These are phyloP conservation scores for Phanerotoma sp. DNA, from an alignment of 2,888 invertebrate genomes.

Conservation along the genomic window DNA sequence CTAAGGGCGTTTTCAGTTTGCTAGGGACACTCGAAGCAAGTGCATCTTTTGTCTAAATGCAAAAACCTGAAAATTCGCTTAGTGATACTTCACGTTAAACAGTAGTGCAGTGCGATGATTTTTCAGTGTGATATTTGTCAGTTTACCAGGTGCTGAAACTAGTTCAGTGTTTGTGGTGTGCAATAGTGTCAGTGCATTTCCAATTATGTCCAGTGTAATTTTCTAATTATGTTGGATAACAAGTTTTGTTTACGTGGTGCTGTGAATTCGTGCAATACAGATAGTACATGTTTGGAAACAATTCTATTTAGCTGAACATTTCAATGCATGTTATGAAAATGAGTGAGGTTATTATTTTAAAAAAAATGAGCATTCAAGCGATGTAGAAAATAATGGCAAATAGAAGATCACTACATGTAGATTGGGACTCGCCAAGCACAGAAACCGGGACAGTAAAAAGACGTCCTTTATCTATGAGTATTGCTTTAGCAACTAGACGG, in stretches of 20 bases:
- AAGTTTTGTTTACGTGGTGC: background rate
- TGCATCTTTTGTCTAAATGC: slow-evolving; percentile 51
- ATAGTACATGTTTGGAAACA: too few relatives aligned
- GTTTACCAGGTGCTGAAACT: too few relatives aligned
- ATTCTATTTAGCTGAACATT: too few relatives aligned
- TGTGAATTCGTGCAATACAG: too few relatives aligned
- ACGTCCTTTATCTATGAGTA: slow-evolving; percentile 62
- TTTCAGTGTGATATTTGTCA: too few relatives aligned
- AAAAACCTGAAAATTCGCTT: slow-evolving; percentile 51
- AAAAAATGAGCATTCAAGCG: background rate
- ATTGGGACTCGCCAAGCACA: slow-evolving; percentile 74
- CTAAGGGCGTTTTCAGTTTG: slow-evolving; percentile 51
- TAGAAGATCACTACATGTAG: slow-evolving; percentile 57
- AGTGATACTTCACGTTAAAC: slow-evolving; percentile 38
- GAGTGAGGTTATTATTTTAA: slow-evolving; percentile 20
- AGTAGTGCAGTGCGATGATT: too few relatives aligned
- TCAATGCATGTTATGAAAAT: too few relatives aligned
- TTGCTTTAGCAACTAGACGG: slow-evolving; percentile 25
- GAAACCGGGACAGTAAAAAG: slow-evolving; percentile 74
- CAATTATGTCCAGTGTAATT: too few relatives aligned
- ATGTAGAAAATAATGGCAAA: slow-evolving; percentile 36
- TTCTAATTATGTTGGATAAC: too few relatives aligned
- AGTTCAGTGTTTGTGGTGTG: background rate
- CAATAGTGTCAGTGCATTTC: background rate
- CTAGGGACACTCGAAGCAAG: slow-evolving; percentile 51